phyloP scores from a whole-genome alignment of 2,113 vertebrate species.

The mouse (Mus musculus) region GRCm39 chr7:98229501-98230000 shows the following conservation, averaged over 20 bases:
- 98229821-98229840: conserved; percentile 70
- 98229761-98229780: conserved; percentile 68
- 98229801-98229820: conserved; percentile 77
- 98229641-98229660: conserved; percentile 6
- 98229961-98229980: conserved; percentile 79
- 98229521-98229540: not conserved
- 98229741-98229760: conserved; percentile 60
- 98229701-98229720: conserved; percentile 29
- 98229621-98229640: not conserved
- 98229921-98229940: conserved; percentile 66
- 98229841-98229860: conserved; percentile 78
- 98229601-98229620: not conserved
- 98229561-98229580: too few relatives aligned
- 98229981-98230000: conserved; percentile 76
- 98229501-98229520: not conserved
- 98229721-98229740: conserved; percentile 65
- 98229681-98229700: conserved; percentile 27
- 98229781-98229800: conserved; percentile 76
- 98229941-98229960: conserved; percentile 74
- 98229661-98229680: not conserved
- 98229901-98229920: conserved; percentile 64
- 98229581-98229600: not conserved
- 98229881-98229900: conserved; percentile 77
- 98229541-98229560: not conserved
- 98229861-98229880: conserved; percentile 81